phyloP scores from a whole-genome alignment of 2,113 vertebrate genomes.

The Indicator indicator region DNA sequence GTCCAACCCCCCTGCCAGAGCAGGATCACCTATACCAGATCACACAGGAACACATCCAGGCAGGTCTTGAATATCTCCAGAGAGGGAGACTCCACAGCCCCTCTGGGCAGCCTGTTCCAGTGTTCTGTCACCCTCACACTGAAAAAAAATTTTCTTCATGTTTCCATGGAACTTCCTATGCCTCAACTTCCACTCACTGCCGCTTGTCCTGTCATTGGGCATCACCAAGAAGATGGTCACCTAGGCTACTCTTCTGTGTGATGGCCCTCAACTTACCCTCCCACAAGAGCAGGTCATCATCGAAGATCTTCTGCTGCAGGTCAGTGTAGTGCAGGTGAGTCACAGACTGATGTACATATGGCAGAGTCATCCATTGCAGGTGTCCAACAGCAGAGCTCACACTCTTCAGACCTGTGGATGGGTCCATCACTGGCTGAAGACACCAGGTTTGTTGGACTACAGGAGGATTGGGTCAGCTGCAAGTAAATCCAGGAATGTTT shows the following conservation, averaged over 20 bases:
- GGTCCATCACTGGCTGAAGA: neutral
- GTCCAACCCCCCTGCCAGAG: no score
- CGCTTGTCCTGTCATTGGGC: no score
- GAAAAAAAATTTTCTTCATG: no score
- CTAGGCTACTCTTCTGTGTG: neutral
- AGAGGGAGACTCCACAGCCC: no score
- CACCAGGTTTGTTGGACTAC: neutral
- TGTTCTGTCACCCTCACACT: no score
- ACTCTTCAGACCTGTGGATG: neutral
- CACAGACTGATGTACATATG: accelerated
- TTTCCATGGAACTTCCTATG: no score
- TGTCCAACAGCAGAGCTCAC: accelerated
- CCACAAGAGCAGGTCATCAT: neutral
- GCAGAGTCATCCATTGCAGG: neutral
- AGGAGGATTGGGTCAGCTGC: neutral
- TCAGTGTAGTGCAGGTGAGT: neutral
- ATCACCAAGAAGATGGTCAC: neutral
- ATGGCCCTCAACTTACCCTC: neutral
- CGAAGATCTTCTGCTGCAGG: neutral
- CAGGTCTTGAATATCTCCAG: no score
- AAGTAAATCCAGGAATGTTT: neutral
- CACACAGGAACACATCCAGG: no score
- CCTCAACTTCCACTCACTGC: no score
- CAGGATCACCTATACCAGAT: no score
- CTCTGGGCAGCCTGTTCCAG: no score